Conservation (phyloP, 64 coral and sea anemone species). For the Astreopora myriophthalma region DNA sequence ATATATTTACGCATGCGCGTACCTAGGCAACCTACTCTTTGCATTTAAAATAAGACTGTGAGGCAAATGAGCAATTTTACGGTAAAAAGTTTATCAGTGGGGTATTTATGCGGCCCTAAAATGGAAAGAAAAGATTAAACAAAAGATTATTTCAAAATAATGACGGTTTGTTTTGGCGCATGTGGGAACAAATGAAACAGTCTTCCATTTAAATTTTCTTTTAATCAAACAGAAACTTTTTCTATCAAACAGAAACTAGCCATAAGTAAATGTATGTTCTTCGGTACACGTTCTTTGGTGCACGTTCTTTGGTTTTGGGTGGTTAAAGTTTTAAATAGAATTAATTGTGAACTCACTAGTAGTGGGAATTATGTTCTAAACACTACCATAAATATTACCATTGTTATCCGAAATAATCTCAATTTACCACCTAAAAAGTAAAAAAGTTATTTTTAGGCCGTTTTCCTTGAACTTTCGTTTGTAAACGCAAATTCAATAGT, state of each 20-base stretch:
- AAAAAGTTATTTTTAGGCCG: not conserved
- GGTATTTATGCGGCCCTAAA: not conserved
- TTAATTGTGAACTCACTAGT: not conserved
- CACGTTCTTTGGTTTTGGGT: not conserved
- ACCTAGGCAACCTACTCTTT: not conserved
- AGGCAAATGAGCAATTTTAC: not conserved
- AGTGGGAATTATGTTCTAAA: not conserved
- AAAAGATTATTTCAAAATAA: not conserved
- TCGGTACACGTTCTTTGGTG: not conserved
- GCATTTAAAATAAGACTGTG: too few species aligned
- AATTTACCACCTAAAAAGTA: not conserved
- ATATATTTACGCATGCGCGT: constrained; percentile 37
- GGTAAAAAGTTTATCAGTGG: not conserved
- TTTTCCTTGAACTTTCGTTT: not conserved
- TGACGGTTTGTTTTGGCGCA: not conserved
- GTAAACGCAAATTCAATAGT: not conserved
- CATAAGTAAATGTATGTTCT: too few species aligned
- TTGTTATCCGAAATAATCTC: not conserved
- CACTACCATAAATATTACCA: not conserved
- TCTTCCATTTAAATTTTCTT: too few species aligned
- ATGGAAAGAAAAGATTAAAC: not conserved
- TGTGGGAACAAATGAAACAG: too few species aligned
- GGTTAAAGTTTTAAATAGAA: not conserved
- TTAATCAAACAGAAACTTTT: not conserved
- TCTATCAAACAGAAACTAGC: too few species aligned